Conservation (phyloP, 53 echinoderm and acorn worm genomes). For the Temnopleurus reevesii region DNA sequence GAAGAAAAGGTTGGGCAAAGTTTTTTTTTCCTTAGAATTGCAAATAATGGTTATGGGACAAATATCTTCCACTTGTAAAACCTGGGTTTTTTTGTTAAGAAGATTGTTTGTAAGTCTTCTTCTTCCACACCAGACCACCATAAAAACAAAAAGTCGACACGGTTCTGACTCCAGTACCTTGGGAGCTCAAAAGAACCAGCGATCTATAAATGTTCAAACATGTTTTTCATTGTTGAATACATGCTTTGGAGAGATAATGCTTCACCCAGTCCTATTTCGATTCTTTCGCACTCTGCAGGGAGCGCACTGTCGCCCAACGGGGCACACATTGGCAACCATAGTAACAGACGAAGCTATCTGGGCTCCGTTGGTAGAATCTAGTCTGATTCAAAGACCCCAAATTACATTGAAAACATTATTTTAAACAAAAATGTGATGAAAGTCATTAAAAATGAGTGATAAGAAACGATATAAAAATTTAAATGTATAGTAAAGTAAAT, state of each 20-base stretch:
- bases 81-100: too few species aligned
- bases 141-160: not conserved
- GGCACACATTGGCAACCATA: conserved; percentile 29
- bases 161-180: too few species aligned
- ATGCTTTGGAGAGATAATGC: not conserved
- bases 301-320: not conserved
- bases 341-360: conserved; percentile 52
- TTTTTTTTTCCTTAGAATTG: too few species aligned
- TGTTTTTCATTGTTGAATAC: conserved; percentile 16
- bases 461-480: too few species aligned
- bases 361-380: not conserved
- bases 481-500: too few species aligned
- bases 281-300: not conserved
- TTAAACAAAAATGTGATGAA: not conserved
- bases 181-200: conserved; percentile 24
- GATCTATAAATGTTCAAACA: conserved; percentile 29
- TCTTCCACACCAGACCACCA: not conserved
- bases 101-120: too few species aligned
- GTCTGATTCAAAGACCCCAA: not conserved
- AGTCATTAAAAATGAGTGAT: not conserved
- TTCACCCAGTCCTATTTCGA: not conserved
- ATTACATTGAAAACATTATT: not conserved
- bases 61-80: too few species aligned
- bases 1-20: too few species aligned
- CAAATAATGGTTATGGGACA: too few species aligned